Base-by-base conservation (phyloP, 2,113 vertebrate genomes). In the Nerophis lumbriciformis region DNA sequence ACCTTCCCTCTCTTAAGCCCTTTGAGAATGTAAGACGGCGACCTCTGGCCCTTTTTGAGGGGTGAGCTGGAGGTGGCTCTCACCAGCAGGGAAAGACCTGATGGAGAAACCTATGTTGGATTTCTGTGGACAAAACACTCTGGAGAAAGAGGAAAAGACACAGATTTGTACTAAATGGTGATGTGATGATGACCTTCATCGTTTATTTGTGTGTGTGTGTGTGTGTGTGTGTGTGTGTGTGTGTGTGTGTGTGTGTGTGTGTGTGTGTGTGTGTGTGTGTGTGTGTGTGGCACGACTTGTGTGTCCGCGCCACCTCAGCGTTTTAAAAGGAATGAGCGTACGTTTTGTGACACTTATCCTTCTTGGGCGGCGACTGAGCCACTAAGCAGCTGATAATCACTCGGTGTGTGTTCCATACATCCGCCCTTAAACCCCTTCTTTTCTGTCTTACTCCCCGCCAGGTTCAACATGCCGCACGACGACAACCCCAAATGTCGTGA, bases 381-480 rank as follows among this genome's bases (percentile, higher is more conserved):
- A 61, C 55, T 75, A 78, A 85, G 73, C 51, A 38, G 68, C 56
- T 66, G 56, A 64, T 78, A 73, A 79, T 75, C 58, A 68, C 68
- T 69, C 59, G 74, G 61, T 79, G 79, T 78, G 77, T 84, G 67
- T 78, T 78, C 71, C 66, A 44, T 39, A 38, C 28, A 62, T 48
- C 51, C 60, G 66, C 15, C 53, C 45, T 54, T n/a, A 15, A 45
- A 14, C 66, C 56, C 48, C 59, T 68, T n/a, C 6, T 66, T 71
- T 51, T 45, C 9, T 37, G 7, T 51, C 28, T 50, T 4, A 55
- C 61, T 87, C 66, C 82, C 37, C 60, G 79, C 86, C 85, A 99
- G 96, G 79, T 98, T 99, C 83, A 98, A 98, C 84, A 92, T 97
- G 84, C 95, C 95, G 56, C 96, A 99, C 15, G 96, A 99, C 73